Percentiles rank a stretch among this genome's conserved stretches.
Conservation (phyloP, 64 coral and sea anemone genomes). For the Montipora capricornis region DNA sequence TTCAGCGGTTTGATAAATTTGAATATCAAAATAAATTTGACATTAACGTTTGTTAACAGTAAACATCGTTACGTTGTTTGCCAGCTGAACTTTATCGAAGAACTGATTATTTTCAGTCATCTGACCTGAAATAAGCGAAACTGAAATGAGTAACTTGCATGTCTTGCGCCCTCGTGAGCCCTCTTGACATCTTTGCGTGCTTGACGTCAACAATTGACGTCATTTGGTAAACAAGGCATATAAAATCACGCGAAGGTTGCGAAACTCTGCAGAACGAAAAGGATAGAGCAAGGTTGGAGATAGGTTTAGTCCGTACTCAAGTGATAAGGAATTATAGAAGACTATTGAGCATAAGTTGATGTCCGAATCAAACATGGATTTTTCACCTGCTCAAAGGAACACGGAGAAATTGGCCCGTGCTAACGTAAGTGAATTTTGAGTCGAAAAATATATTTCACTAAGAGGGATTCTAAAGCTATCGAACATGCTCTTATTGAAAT, state of each 20-base stretch:
- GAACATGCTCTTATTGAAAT: not conserved
- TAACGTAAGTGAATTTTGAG: not conserved
- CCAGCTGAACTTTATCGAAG: too few relatives aligned
- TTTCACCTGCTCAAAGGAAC: not conserved
- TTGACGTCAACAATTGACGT: constrained; percentile 4
- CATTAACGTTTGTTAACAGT: too few relatives aligned
- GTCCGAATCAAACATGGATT: not conserved
- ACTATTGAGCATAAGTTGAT: not conserved
- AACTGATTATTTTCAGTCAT: too few relatives aligned
- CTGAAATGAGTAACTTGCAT: not conserved
- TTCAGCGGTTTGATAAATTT: too few relatives aligned
- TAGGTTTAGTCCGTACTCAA: not conserved
- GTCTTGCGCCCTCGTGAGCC: too few relatives aligned
- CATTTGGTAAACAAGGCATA: not conserved
- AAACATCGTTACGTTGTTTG: too few relatives aligned
- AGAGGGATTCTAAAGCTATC: not conserved
- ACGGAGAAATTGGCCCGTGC: not conserved
- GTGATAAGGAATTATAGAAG: not conserved
- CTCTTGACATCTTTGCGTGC: not conserved
- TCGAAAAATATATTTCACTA: not conserved
- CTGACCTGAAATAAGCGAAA: not conserved
- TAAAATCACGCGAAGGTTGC: not conserved
- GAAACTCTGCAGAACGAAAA: not conserved
- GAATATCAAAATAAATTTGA: too few relatives aligned
- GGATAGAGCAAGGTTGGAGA: not conserved